phyloP scores from a whole-genome alignment of 30 jellyfish, hydroid and myxozoan species.

The Rhopilema esculentum region DNA sequence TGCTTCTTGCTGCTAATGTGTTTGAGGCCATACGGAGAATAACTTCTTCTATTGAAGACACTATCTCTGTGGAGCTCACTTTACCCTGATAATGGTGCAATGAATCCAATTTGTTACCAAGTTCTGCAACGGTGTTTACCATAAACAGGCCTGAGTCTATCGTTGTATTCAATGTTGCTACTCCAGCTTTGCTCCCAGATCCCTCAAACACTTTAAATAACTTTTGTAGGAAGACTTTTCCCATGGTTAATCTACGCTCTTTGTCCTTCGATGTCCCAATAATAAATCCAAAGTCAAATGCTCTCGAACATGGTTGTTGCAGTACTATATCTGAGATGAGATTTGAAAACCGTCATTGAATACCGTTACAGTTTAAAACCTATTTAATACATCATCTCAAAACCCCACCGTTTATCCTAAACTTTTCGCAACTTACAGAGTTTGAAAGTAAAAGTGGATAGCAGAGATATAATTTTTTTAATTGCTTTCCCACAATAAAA shows the following conservation, averaged over 20 bases:
- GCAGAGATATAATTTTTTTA: too few relatives aligned
- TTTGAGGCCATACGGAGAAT: conserved; percentile 12
- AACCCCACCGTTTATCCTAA: too few relatives aligned
- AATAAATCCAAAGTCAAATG: conserved; percentile 19
- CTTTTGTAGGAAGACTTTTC: conserved; percentile 4
- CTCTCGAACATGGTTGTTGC: conserved; percentile 17
- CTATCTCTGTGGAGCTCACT: conserved; percentile 18
- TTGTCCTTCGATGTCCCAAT: conserved; percentile 27
- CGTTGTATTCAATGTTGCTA: neutral
- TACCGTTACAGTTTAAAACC: too few relatives aligned
- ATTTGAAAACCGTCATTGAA: neutral
- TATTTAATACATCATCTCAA: too few relatives aligned
- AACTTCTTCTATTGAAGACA: conserved; percentile 28
- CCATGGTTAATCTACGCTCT: conserved; percentile 15
- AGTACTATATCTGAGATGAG: conserved; percentile 8
- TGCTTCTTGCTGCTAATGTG: conserved; percentile 16
- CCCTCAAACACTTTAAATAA: conserved; percentile 17
- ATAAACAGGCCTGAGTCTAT: neutral
- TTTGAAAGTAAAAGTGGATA: too few relatives aligned
- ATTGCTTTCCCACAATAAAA: too few relatives aligned
- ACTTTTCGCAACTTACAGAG: too few relatives aligned
- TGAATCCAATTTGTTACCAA: conserved; percentile 7
- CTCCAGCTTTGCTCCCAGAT: conserved; percentile 51
- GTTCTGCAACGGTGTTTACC: neutral
- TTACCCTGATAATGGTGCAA: conserved; percentile 1